phyloP scores from a whole-genome alignment of 2,797 vertebrate species.

The Luscinia luscinia region DNA sequence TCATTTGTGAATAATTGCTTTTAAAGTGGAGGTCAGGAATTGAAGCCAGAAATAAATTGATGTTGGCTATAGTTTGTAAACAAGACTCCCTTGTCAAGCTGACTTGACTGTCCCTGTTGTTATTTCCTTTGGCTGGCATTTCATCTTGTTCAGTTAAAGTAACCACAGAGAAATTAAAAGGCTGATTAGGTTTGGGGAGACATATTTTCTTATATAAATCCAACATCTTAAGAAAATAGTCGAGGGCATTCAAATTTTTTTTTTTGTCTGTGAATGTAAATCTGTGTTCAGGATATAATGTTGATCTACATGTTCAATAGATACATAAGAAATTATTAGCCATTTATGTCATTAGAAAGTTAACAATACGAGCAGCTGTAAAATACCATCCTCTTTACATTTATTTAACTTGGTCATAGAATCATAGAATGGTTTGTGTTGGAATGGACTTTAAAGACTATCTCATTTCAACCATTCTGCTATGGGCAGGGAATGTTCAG shows the following conservation, averaged over 20 bases:
- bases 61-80: conserved; percentile 33
- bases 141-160: conserved; percentile 4
- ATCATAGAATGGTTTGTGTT: not conserved
- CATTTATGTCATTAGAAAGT: not conserved
- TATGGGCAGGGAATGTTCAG: not conserved
- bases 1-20: conserved; percentile 4
- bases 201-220: not conserved
- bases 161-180: not conserved
- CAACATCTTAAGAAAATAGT: not conserved
- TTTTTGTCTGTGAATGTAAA: not conserved
- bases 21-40: conserved; percentile 6
- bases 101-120: conserved; percentile 1
- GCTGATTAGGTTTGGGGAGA: not conserved
- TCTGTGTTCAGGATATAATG: not conserved
- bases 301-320: not conserved
- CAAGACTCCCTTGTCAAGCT: not conserved
- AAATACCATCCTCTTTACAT: not conserved
- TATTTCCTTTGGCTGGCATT: not conserved
- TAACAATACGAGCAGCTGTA: not conserved
- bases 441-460: not conserved
- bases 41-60: conserved; percentile 27
- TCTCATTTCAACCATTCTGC: not conserved
- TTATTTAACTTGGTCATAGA: not conserved
- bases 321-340: not conserved
- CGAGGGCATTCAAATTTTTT: not conserved